Percentiles rank a stretch among this genome's conserved stretches.
Evolutionary conservation across 2,797 vertebrate genomes (phyloP).

Genomic region (Salmo trutta): DNA sequence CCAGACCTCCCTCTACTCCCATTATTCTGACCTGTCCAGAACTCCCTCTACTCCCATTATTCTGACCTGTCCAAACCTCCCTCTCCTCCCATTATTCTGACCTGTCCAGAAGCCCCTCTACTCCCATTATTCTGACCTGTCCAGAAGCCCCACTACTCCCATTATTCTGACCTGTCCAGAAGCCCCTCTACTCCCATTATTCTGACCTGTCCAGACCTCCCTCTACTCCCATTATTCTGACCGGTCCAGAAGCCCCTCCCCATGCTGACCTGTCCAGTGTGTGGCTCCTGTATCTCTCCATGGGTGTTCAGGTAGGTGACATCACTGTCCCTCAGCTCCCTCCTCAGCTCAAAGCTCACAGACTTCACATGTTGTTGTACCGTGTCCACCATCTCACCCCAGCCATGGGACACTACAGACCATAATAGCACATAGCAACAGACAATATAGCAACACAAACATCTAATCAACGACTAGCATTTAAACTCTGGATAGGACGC

Average conservation of each 20-base stretch:
- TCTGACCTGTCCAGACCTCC: too few relatives aligned
- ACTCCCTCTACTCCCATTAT: too few relatives aligned
- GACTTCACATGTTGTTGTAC: constrained; percentile 77
- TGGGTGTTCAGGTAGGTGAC: constrained; percentile 77
- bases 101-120: constrained; percentile 67
- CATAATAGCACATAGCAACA: neutral
- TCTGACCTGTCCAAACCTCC: too few relatives aligned
- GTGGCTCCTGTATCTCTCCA: constrained; percentile 76
- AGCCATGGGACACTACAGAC: constrained; percentile 73
- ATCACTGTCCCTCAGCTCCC: constrained; percentile 72
- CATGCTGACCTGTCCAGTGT: constrained; percentile 76
- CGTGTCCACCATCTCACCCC: constrained; percentile 77
- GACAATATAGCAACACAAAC: neutral
- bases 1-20: too few relatives aligned
- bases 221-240: too few relatives aligned
- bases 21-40: constrained; percentile 72
- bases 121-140: too few relatives aligned
- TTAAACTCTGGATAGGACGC: neutral
- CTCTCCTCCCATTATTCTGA: constrained; percentile 29
- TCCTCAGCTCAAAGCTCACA: constrained; percentile 76
- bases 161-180: too few relatives aligned
- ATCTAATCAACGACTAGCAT: neutral
- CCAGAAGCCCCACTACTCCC: too few relatives aligned
- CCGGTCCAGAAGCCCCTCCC: too few relatives aligned
- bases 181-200: too few relatives aligned